Conservation (phyloP, 2,888 invertebrate species). For the Amphipoea lucens region DNA sequence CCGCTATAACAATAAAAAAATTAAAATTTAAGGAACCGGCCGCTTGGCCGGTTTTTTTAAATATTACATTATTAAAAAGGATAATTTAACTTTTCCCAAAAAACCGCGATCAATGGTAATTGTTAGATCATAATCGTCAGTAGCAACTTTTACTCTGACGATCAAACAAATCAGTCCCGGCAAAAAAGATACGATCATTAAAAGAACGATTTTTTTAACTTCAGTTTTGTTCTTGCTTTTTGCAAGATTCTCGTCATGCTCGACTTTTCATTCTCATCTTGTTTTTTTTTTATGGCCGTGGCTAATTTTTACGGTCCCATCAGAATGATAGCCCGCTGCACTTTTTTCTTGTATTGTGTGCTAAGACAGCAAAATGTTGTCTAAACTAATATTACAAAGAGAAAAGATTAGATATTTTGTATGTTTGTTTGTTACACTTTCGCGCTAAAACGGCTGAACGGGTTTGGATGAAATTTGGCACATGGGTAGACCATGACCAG, state of each 20-base stretch:
- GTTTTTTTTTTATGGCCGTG: neutral
- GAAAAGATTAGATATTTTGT: neutral
- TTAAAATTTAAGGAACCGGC: no score
- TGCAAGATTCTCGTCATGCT: neutral
- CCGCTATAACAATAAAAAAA: no score
- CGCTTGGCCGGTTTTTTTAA: no score
- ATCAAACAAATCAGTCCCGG: neutral
- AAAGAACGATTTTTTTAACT: neutral
- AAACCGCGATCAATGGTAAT: neutral
- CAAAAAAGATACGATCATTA: neutral
- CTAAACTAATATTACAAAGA: neutral
- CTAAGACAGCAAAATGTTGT: no score
- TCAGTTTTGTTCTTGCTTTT: neutral
- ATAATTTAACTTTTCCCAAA: neutral
- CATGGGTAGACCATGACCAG: neutral
- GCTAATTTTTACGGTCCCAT: neutral
- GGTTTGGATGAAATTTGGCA: neutral
- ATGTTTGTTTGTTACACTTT: neutral
- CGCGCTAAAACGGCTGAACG: neutral
- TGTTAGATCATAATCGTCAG: neutral
- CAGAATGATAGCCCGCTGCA: neutral
- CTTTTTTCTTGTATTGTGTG: neutral
- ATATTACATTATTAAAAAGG: neutral
- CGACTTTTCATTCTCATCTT: neutral
- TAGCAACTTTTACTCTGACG: neutral